Percentiles rank a stretch among this genome's conserved stretches.
Conservation (phyloP, 2,888 invertebrate species). For the Maniola hyperantus region DNA sequence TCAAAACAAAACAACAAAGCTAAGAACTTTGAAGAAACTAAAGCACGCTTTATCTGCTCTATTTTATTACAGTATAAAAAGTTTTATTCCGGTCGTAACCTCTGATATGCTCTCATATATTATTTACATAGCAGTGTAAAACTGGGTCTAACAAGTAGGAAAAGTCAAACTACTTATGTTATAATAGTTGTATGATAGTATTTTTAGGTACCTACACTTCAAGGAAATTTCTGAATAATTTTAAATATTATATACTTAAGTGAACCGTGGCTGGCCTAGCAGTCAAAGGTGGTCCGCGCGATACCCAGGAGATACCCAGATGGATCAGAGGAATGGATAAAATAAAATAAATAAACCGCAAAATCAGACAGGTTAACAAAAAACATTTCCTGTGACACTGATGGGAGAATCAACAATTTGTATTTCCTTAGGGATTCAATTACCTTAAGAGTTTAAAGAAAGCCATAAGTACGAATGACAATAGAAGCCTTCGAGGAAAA, state of each 20-base stretch:
- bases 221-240: too few species aligned
- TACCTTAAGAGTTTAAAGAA: conserved; percentile 10
- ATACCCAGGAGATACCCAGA: too few species aligned
- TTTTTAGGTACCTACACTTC: too few species aligned
- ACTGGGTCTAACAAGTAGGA: not conserved
- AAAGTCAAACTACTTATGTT: not conserved
- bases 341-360: too few species aligned
- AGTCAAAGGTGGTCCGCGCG: too few species aligned
- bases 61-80: conserved; percentile 11
- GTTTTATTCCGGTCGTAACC: conserved; percentile 13
- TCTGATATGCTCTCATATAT: conserved; percentile 6
- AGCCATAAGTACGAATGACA: not conserved
- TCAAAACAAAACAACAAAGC: conserved; percentile 11
- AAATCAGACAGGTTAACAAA: not conserved
- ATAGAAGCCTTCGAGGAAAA: conserved; percentile 3
- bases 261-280: too few species aligned
- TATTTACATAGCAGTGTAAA: conserved; percentile 1
- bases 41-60: conserved; percentile 15
- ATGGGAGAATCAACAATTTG: not conserved
- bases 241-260: too few species aligned
- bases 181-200: not conserved
- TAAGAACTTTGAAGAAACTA: conserved; percentile 5
- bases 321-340: too few species aligned
- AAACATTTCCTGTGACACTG: conserved; percentile 3
- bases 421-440: conserved; percentile 7